Conservation (phyloP, 2,113 vertebrate species). For the Synchiropus splendidus region DNA sequence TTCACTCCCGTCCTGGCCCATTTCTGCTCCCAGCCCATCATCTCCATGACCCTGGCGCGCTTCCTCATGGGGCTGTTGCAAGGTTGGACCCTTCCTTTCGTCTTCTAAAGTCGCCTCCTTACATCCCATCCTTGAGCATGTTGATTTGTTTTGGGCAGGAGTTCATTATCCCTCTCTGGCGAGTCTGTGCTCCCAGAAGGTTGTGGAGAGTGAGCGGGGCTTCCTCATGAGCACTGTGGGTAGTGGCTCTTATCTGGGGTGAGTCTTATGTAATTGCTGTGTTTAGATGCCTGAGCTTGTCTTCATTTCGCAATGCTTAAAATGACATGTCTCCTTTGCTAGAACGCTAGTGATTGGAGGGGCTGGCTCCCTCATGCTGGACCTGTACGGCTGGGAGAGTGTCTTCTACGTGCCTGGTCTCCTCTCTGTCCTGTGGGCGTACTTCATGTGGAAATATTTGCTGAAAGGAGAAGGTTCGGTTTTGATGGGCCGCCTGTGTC, state of each 20-base stretch:
- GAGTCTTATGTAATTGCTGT: conserved; percentile 40
- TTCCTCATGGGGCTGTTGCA: conserved; percentile 89
- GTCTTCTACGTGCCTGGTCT: conserved; percentile 87
- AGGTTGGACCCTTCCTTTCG: conserved; percentile 58
- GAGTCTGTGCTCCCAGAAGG: conserved; percentile 82
- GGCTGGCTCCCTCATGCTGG: conserved; percentile 83
- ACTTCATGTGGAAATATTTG: conserved; percentile 85
- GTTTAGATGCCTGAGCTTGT: background rate
- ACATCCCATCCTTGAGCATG: too few species aligned
- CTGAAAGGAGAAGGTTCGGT: conserved; percentile 72
- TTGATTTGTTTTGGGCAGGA: too few species aligned
- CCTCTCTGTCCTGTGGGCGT: conserved; percentile 84
- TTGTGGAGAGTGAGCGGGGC: conserved; percentile 79
- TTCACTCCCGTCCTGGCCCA: conserved; percentile 77
- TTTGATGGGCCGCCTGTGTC: conserved; percentile 1
- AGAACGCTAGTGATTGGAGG: conserved; percentile 85
- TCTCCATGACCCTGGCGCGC: conserved; percentile 77
- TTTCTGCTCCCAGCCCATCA: conserved; percentile 75
- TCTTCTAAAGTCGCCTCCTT: too few species aligned
- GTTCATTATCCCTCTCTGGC: conserved; percentile 73
- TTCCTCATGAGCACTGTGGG: conserved; percentile 89
- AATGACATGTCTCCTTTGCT: conserved; percentile 1
- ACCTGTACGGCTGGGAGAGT: conserved; percentile 84
- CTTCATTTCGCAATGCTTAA: background rate
- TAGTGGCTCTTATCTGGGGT: conserved; percentile 91